Evolutionary conservation across 2,797 vertebrate species (phyloP).

Genomic region (Sphaeramia orbicularis): DNA sequence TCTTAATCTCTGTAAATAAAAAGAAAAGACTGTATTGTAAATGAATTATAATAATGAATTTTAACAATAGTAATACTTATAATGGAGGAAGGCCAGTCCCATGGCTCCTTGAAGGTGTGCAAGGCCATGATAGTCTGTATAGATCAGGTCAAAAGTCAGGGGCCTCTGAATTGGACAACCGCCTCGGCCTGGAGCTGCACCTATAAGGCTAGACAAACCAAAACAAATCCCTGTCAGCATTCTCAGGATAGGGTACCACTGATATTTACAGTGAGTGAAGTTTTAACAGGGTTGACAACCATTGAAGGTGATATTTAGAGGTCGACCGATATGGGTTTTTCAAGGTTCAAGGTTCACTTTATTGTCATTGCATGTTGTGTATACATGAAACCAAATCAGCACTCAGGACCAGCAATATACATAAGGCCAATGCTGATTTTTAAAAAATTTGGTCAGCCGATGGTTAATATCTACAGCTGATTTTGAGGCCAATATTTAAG

Average conservation of each 20-base stretch:
- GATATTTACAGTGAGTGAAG: background rate
- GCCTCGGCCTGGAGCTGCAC: conserved; percentile 79
- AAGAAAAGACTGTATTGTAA: background rate
- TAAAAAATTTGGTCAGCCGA: too few species aligned
- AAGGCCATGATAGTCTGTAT: conserved; percentile 84
- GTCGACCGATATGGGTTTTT: too few species aligned
- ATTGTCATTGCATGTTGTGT: too few species aligned
- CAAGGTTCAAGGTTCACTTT: too few species aligned
- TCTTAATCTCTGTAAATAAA: background rate
- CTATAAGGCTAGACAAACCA: conserved; percentile 73
- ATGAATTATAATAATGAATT: background rate
- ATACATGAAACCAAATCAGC: too few species aligned
- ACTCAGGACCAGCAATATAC: too few species aligned
- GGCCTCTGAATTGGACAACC: conserved; percentile 81
- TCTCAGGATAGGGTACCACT: background rate
- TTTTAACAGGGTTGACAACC: too few species aligned
- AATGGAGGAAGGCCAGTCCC: conserved; percentile 82
- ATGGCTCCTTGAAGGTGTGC: conserved; percentile 79
- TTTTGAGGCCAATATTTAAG: too few species aligned
- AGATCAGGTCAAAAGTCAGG: conserved; percentile 83
- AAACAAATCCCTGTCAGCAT: conserved; percentile 30
- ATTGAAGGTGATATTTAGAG: too few species aligned
- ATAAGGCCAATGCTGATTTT: too few species aligned
- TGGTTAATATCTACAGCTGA: too few species aligned
- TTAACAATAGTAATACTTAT: conserved; percentile 58